Base-by-base conservation (phyloP, 2,888 invertebrate genomes). In the Drosophila mimica region DNA sequence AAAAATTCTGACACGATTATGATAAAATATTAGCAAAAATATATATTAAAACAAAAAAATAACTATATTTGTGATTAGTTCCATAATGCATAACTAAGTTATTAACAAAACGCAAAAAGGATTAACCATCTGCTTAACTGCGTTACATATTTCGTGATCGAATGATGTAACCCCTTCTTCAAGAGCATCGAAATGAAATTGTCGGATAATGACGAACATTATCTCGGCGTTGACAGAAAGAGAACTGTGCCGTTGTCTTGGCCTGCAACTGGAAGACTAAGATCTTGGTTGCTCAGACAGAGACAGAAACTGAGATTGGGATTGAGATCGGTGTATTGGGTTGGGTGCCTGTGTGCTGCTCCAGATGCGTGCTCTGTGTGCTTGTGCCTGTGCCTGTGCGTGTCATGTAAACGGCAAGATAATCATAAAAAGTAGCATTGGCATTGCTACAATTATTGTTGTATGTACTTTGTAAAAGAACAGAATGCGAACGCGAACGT, bases 391-490 rank as follows among this genome's bases (percentile, higher is more conserved):
- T 57, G 67, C 60, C 69, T 69, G 70, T 88, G 83, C 76, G 73
- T 79, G 76, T 60, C 75, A 63, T 78, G 81, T 89, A 81, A 79
- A 83, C 75, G 78, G 83, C 76, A 72, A 88, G 83, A 85, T 85
- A 89, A 87, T 82, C 84, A 83, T 71, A 86, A 86, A 88, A 88
- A 71, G 74, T 80, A 72, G 88, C 86, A 74, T 76, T 85, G 88
- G 82, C 85, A 85, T 85, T 85, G 88, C 88, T 85, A 66, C 82
- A 85, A 85, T 85, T 83, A 85, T 88, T 86, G 38, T 38, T 56
- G n/a, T 36, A 17, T 7, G 82, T 85, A 76, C 82, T 80, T 79
- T 74, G 70, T 71, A 65, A 70, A 67, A 76, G 74, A 63, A 53
- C 74, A 69, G 48, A 62, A 30, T n/a, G 38, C 46, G 46, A 46